Evolutionary conservation across 2,113 vertebrate genomes (phyloP).

Genomic region (Asarcornis scutulata): DNA sequence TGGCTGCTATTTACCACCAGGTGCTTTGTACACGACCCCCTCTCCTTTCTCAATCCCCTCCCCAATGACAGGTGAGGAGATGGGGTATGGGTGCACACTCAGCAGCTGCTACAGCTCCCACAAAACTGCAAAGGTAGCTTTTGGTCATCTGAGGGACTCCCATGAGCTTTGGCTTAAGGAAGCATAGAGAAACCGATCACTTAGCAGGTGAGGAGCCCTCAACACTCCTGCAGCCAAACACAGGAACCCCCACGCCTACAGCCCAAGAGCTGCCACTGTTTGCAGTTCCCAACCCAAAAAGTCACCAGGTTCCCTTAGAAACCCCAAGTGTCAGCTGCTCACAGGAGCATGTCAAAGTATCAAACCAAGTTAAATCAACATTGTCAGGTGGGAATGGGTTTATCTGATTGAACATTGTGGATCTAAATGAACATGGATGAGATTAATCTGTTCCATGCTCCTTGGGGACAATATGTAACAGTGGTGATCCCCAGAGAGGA

Average conservation of each 20-base stretch:
- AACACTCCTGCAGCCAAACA: neutral
- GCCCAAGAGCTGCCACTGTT: no score
- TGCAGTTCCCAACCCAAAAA: no score
- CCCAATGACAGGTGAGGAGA: accelerated
- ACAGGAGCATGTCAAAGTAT: no score
- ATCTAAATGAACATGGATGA: neutral
- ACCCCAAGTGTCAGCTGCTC: no score
- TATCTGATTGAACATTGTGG: no score
- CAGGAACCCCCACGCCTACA: no score
- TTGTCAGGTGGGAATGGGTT: no score
- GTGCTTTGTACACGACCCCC: neutral
- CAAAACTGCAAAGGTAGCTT: neutral
- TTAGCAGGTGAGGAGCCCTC: neutral
- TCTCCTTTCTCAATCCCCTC: neutral
- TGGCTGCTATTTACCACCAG: neutral
- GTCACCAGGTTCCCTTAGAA: no score
- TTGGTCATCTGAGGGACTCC: neutral
- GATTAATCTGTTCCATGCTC: neutral
- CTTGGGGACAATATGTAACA: neutral
- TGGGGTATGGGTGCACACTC: accelerated
- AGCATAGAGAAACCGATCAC: neutral
- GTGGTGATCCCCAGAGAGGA: neutral
- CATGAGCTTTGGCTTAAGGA: neutral
- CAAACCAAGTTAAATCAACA: no score
- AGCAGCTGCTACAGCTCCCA: neutral